phyloP scores from a whole-genome alignment of 2,797 vertebrate genomes.

The Poeciliopsis gracilis region DNA sequence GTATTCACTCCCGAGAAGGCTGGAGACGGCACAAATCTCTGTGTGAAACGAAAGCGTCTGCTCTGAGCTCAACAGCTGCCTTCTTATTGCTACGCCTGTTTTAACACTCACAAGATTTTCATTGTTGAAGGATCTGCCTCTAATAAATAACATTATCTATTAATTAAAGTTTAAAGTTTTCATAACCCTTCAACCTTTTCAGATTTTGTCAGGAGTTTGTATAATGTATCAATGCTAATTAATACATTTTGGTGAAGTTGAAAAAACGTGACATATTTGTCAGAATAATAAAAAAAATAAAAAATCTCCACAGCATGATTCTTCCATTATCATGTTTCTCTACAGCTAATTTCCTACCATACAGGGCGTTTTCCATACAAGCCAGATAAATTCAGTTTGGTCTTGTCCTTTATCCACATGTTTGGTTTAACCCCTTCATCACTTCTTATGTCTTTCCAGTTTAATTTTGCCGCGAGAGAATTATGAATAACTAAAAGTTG shows the following conservation, averaged over 20 bases:
- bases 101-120: constrained; percentile 13
- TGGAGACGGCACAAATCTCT: background rate
- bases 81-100: constrained; percentile 4
- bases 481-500: background rate
- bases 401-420: background rate
- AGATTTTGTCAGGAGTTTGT: background rate
- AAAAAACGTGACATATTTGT: background rate
- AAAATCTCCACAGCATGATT: background rate
- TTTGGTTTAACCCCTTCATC: background rate
- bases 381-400: background rate
- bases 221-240: background rate
- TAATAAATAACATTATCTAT: background rate
- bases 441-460: background rate
- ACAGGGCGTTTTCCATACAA: background rate
- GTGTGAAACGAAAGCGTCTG: constrained; percentile 1
- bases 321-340: background rate
- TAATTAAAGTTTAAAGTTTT: too few species aligned
- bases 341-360: background rate
- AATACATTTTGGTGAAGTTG: background rate
- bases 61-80: background rate
- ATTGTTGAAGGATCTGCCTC: background rate
- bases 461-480: background rate
- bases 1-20: constrained; percentile 6
- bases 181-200: background rate
- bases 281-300: background rate